Percentiles rank a stretch among this genome's conserved stretches.
Conservation (phyloP, 2,113 vertebrate genomes). For the Sinocyclocheilus anshuiensis region DNA sequence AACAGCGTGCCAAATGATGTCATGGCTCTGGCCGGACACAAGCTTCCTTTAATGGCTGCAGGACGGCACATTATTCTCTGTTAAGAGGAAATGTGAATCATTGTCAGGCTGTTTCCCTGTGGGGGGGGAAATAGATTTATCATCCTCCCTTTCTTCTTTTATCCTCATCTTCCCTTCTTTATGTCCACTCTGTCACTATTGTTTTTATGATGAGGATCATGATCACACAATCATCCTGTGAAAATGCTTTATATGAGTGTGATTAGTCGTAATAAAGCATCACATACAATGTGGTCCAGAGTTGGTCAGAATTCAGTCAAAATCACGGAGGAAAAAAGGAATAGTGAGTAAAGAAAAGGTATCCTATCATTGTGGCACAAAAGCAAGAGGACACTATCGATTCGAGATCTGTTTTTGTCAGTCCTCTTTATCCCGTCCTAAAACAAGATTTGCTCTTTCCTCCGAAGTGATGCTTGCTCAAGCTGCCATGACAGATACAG, state of each 20-base stretch:
- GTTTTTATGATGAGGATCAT: conserved; percentile 32
- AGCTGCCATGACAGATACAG: conserved; percentile 49
- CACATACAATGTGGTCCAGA: background rate
- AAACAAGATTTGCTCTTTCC: conserved; percentile 48
- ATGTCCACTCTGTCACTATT: conserved; percentile 34
- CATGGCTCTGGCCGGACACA: conserved; percentile 41
- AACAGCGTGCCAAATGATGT: conserved; percentile 41
- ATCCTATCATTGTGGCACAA: conserved; percentile 37
- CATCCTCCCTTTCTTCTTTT: conserved; percentile 33
- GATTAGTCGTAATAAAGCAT: conserved; percentile 1
- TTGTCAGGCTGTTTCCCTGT: conserved; percentile 20
- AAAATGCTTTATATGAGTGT: conserved; percentile 16
- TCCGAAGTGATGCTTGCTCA: conserved; percentile 43
- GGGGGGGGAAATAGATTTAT: conserved; percentile 20
- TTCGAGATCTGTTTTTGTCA: conserved; percentile 39
- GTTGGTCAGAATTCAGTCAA: conserved; percentile 23
- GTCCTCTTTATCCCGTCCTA: conserved; percentile 45
- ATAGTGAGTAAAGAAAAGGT: conserved; percentile 31
- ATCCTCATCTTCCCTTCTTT: conserved; percentile 21
- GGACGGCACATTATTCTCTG: conserved; percentile 33
- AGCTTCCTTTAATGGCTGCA: conserved; percentile 38
- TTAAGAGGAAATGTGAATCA: conserved; percentile 32
- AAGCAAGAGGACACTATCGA: conserved; percentile 41
- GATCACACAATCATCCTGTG: conserved; percentile 19
- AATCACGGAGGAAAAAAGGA: conserved; percentile 4